Base-by-base conservation (phyloP, 2,113 vertebrate genomes). In the Arenaria interpres region DNA sequence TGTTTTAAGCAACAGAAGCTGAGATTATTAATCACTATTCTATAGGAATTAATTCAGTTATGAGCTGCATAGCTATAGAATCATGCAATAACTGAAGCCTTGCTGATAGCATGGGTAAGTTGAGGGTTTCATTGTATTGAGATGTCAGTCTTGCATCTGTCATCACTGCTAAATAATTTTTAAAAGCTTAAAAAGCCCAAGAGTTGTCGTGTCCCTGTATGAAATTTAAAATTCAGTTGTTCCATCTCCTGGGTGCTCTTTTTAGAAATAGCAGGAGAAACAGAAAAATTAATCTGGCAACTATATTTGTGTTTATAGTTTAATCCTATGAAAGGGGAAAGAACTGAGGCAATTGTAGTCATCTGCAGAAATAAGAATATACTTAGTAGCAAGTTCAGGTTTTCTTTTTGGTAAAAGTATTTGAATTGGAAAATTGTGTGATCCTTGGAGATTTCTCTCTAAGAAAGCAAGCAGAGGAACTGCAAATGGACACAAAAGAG, bases 151-250 rank as follows among this genome's bases (percentile, higher is more conserved):
- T 90, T 88, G 53, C 51, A 79, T 75, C 80, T 95, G 77, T 90
- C 62, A 69, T 76, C 50, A 12, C 48, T 73, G 57, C 77, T 76
- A 89, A 95, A 92, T 76, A 85, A 60, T 88, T 89, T 94, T 85
- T 89, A 95, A 82, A 93, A 73, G 87, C 63, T 95, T 95, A 91
- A 85, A 92, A 87, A 93, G 53, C 74, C 73, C 88, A 50, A 72
- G 76, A 92, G 86, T 63, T 92, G 35, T 85, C 33, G 30, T 90
- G 76, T 90, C 60, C 75, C 37, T 7, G 2, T 62, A n/a, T 81
- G 64, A 92, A 89, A 87, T 73, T 62, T 66, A n/a, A 39, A 64
- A 79, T 89, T 78, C 9, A 53, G 85, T 92, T 91, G 24, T 92
- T 91, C 56, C 28, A 15, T 93, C 69, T 95, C 53, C 78, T 41